Conservation (phyloP, 2,113 vertebrate species). For the Pipa parva region DNA sequence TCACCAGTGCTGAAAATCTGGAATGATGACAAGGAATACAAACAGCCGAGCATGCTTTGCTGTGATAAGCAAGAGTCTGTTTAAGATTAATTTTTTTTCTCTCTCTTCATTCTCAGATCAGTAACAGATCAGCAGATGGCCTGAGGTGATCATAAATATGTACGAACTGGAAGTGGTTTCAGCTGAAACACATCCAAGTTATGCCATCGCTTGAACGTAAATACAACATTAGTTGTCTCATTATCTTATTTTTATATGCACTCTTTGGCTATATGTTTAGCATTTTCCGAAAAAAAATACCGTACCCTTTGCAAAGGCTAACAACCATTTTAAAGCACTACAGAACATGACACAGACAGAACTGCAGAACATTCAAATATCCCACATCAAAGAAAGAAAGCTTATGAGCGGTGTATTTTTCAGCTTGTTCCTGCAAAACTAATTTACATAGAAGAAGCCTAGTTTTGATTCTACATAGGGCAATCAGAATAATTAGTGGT, state of each 20-base stretch:
- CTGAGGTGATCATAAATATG: constrained; percentile 57
- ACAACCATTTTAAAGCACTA: neutral
- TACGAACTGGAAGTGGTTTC: constrained; percentile 42
- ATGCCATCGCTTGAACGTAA: constrained; percentile 2
- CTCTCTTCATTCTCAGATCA: constrained; percentile 46
- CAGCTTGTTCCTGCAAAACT: neutral
- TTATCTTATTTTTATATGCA: constrained; percentile 15
- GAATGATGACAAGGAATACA: constrained; percentile 42
- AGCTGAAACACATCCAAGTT: constrained; percentile 46
- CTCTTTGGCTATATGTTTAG: neutral
- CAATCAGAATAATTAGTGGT: constrained; percentile 38
- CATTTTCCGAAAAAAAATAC: neutral
- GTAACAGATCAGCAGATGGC: constrained; percentile 52
- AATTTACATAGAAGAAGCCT: constrained; percentile 36
- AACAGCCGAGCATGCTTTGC: constrained; percentile 32
- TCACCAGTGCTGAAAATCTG: constrained; percentile 37
- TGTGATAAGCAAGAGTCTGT: constrained; percentile 44
- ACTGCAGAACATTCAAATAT: neutral
- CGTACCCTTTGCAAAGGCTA: neutral
- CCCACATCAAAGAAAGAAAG: neutral
- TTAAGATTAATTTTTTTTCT: constrained; percentile 47
- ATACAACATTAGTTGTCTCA: constrained; percentile 29
- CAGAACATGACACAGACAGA: neutral
- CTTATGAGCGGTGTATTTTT: neutral
- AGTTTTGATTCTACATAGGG: constrained; percentile 36